Base-by-base conservation (phyloP, 2,113 vertebrate genomes). In the Eudyptes chrysolophus region DNA sequence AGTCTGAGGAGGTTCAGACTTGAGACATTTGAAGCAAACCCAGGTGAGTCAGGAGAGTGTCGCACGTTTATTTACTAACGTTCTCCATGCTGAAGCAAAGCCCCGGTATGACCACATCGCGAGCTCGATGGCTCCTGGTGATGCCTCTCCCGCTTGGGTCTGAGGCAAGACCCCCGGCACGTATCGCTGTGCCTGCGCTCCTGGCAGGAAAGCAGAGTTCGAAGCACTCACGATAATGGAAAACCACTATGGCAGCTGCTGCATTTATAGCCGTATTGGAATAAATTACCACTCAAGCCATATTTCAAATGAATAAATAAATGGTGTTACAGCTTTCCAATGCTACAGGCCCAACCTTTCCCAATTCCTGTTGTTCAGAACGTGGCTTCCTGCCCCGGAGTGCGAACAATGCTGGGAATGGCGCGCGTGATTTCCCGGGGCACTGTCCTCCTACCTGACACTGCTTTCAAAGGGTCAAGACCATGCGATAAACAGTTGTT, bases 41-140 rank as follows among this genome's bases (percentile, higher is more conserved):
- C 62, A 10, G 58, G 30, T 26, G 5, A 34, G 18, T 1, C 61
- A 13, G 54, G 4, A 6, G 40, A 18, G 52, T 5, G 1, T 1
- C 0, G 1, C 8, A 1, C 5, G 9, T 5, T 21, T 6, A 0
- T 2, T 32, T 30, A 11, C 25, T 13, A 4, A 1, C 0, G 1
- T 30, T 52, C 51, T 40, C 57, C 4, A 2, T 24, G 60, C 29
- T 29, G 65, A 5, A 60, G 46, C 61, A 11, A 11, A n/a, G 46
- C 51, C 68, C 30, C 3, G 0, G 30, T 3, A 27, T 1, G 4
- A 5, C 8, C n/a, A 1, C 21, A 5, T 3, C 2, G 13, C 1
- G 3, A 27, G 13, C 36, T 42, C 5, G 2, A 8, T 2, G 16
- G 54, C n/a, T 54, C 24, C 64, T 11, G 10, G 15, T 3, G 58